Base-by-base conservation (phyloP, 2,888 invertebrate genomes). In the Phaedon cochleariae region DNA sequence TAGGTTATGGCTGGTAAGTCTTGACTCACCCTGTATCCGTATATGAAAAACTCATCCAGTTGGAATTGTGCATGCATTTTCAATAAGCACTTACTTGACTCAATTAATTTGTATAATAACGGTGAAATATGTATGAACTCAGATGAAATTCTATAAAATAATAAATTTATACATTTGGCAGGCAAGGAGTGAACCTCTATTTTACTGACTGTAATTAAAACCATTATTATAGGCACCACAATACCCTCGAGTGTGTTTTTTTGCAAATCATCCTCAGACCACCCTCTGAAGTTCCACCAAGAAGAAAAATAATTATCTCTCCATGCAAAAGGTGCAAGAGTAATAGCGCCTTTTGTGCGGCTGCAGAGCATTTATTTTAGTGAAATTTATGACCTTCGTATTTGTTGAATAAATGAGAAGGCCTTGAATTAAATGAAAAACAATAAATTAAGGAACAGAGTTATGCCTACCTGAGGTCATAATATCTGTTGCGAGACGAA, bases 341-440 rank as follows among this genome's bases (percentile, higher is more conserved):
- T 46, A 62, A 58, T 51, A 52, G 59, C 54, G 53, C 59, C 59
- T 59, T 66, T 66, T 62, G 62, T 62, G 62, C 66, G 51, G 53
- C 57, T 64, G 41, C 20, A 18, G 62, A 65, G 63, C 68, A 65
- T 68, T 68, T 68, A 68, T 68, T 65, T 68, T 68, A 62, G 63
- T 64, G 65, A 68, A 68, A 68, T 68, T 68, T 68, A 65, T 61
- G 63, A 64, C 65, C 63, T 61, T 65, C 68, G 63, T 68, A 68
- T 68, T 68, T 68, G 68, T 65, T 68, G 57, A 68, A 68, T 68
- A 68, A 68, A 68, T 68, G 68, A 68, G 68, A 20, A 64, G 68
- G 64, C 68, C 65, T 68, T 65, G 65, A 57, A 68, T 68, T 68
- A 68, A 68, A 68, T 68, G 68, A 63, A 68, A 68, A 68, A 68